A percentile compares a stretch with the other conserved stretches of the same genome.
Evolutionary conservation across 2,888 invertebrate genomes (phyloP).

Genomic region (Polydrusus tereticollis): DNA sequence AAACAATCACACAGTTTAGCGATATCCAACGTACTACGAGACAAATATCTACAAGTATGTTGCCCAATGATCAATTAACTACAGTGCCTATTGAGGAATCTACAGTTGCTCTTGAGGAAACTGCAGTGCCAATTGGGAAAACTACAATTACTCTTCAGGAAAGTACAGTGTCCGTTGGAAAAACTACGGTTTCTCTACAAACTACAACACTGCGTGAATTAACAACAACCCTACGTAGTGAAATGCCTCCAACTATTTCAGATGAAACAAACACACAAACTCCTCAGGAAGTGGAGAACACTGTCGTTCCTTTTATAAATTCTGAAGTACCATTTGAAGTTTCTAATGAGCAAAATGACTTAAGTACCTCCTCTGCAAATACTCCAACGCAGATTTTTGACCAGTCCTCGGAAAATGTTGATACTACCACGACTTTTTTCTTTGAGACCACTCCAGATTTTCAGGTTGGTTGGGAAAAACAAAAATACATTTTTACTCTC

Average conservation of each 20-base stretch:
- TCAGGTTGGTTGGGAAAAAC: slow-evolving; percentile 7
- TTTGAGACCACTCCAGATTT: slow-evolving; percentile 31
- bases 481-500: background rate
- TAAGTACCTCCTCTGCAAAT: background rate
- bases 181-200: background rate
- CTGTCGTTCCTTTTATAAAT: background rate
- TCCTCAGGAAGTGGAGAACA: slow-evolving; percentile 1
- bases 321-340: background rate
- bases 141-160: background rate
- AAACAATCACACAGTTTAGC: background rate
- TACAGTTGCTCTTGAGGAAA: background rate
- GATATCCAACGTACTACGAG: slow-evolving; percentile 17
- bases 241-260: background rate
- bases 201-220: background rate
- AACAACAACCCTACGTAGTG: background rate
- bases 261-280: background rate
- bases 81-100: background rate
- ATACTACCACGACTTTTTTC: slow-evolving; percentile 41
- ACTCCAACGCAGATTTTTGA: slow-evolving; percentile 6
- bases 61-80: slow-evolving; percentile 21
- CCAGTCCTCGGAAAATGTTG: slow-evolving; percentile 1
- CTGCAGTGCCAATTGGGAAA: background rate
- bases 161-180: background rate
- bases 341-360: background rate
- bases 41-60: slow-evolving; percentile 32